phyloP scores from a whole-genome alignment of 2,888 invertebrate species.

The Urechis unicinctus region DNA sequence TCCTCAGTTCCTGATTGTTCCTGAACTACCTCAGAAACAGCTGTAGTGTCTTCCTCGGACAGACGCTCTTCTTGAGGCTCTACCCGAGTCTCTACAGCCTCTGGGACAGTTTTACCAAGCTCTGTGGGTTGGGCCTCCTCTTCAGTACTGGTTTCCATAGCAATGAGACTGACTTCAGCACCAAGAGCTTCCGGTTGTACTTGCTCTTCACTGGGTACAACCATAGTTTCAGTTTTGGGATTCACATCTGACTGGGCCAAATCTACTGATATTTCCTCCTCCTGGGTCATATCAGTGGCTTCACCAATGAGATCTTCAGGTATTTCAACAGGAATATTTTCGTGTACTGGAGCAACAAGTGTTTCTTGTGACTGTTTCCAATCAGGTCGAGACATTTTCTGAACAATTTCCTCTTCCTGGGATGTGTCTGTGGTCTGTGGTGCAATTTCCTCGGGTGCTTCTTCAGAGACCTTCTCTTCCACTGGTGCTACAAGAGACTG shows the following conservation, averaged over 20 bases:
- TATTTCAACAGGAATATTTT: constrained; percentile 20
- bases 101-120: background rate
- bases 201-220: constrained; percentile 3
- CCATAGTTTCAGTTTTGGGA: background rate
- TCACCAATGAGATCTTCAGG: constrained; percentile 30
- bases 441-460: constrained; percentile 7
- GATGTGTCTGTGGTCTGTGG: constrained; percentile 5
- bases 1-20: constrained; percentile 7
- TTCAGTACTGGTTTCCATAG: background rate
- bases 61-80: constrained; percentile 4
- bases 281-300: constrained; percentile 10
- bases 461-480: constrained; percentile 16
- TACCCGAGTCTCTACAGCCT: constrained; percentile 3
- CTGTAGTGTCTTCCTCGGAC: constrained; percentile 1
- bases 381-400: constrained; percentile 2
- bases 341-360: constrained; percentile 4
- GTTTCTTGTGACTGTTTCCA: background rate
- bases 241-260: constrained; percentile 7
- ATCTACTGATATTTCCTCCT: constrained; percentile 14
- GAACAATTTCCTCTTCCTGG: constrained; percentile 8
- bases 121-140: too few relatives aligned
- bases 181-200: too few relatives aligned
- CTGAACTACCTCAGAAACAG: background rate
- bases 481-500: background rate
- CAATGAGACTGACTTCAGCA: too few relatives aligned